Conservation (phyloP, 2,113 vertebrate genomes). For the Albula goreensis region DNA sequence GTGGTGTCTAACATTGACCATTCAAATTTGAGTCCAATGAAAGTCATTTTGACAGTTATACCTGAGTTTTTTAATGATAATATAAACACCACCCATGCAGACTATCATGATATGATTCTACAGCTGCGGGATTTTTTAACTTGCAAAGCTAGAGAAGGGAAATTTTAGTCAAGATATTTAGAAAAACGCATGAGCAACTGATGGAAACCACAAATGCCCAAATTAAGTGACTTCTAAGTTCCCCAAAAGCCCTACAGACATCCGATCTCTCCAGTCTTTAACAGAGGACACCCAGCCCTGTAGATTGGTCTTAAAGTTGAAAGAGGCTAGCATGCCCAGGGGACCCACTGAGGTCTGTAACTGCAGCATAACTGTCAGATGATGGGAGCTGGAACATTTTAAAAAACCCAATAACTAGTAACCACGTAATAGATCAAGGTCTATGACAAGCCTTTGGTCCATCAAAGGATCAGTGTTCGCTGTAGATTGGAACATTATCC, state of each 20-base stretch:
- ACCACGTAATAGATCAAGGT: background rate
- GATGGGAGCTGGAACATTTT: background rate
- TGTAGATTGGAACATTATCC: background rate
- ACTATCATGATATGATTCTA: background rate
- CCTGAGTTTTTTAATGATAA: background rate
- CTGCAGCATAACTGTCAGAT: background rate
- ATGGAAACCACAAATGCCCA: slow-evolving; percentile 36
- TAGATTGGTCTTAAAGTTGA: background rate
- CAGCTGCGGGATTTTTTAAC: background rate
- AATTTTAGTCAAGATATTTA: background rate
- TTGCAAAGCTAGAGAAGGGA: background rate
- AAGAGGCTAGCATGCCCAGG: slow-evolving; percentile 31
- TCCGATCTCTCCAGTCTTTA: background rate
- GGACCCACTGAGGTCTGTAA: slow-evolving; percentile 6
- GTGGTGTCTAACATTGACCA: too few species aligned
- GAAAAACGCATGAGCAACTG: background rate
- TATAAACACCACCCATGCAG: background rate
- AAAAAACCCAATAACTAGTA: background rate
- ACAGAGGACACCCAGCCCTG: slow-evolving; percentile 40
- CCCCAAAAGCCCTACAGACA: background rate
- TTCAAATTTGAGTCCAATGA: too few species aligned
- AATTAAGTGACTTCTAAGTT: background rate
- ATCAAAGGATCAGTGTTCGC: slow-evolving; percentile 1
- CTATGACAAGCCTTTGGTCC: background rate
- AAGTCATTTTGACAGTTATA: too few species aligned